Evolutionary conservation across 2,888 invertebrate species (phyloP).

Genomic region (Chaitophorus viminalis): DNA sequence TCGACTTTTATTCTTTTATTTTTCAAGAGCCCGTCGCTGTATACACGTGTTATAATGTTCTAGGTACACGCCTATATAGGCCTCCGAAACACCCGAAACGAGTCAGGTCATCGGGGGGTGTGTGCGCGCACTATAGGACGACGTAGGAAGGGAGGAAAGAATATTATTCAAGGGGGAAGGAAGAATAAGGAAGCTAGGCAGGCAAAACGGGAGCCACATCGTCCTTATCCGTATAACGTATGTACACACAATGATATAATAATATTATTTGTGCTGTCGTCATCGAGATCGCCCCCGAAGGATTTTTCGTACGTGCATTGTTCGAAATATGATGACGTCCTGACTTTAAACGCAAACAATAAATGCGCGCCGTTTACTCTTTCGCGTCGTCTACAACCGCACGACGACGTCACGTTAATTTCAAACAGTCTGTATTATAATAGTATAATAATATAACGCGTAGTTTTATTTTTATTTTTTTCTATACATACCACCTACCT

Average conservation of each 20-base stretch:
- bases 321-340: background rate
- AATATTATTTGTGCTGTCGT: background rate
- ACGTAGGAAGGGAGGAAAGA: no score
- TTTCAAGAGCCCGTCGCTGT: constrained; percentile 19
- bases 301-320: background rate
- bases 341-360: background rate
- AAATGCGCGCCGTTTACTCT: background rate
- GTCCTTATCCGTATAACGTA: no score
- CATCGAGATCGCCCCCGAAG: background rate
- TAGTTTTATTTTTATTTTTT: no score
- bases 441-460: background rate
- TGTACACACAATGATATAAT: background rate
- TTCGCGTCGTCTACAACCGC: background rate
- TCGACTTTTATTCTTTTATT: constrained; percentile 26
- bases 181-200: background rate
- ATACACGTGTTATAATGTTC: no score
- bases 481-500: background rate
- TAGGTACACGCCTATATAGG: background rate
- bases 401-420: background rate
- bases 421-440: background rate
- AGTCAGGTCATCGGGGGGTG: background rate
- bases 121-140: background rate
- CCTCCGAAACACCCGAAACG: background rate
- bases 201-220: background rate
- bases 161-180: no score